Percentiles rank a stretch among this genome's conserved stretches.
Conservation (phyloP, 2,888 invertebrate species). For the Cryptophagus acutangulus region DNA sequence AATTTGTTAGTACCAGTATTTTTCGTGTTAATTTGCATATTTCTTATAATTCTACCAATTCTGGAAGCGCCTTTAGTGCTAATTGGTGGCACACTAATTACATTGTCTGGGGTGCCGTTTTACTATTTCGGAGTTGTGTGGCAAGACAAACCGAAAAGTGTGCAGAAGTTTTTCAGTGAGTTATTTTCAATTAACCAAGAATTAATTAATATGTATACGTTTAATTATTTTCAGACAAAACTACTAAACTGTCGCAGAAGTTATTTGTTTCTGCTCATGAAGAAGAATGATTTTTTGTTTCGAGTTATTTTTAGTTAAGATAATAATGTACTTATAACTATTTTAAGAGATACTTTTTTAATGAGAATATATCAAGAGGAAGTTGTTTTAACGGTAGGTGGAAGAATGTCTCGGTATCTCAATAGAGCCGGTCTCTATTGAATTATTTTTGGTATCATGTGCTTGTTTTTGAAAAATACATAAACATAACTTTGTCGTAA, state of each 20-base stretch:
- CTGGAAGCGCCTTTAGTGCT: slow-evolving; percentile 77
- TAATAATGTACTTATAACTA: too few species aligned
- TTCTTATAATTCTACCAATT: slow-evolving; percentile 73
- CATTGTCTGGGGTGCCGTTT: slow-evolving; percentile 76
- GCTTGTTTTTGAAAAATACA: too few species aligned
- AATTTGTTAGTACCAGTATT: slow-evolving; percentile 59
- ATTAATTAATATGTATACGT: not conserved
- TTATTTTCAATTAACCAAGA: too few species aligned
- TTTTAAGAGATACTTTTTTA: too few species aligned
- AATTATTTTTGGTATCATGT: too few species aligned
- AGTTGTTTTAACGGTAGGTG: too few species aligned
- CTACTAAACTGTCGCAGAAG: slow-evolving; percentile 64
- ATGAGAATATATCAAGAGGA: too few species aligned
- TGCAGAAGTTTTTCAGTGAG: slow-evolving; percentile 60
- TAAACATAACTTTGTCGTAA: too few species aligned
- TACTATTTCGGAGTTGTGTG: slow-evolving; percentile 69
- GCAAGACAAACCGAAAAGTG: slow-evolving; percentile 59
- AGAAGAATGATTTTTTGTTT: too few species aligned
- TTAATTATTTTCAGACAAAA: slow-evolving; percentile 50
- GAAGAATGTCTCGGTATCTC: too few species aligned
- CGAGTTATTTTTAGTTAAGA: too few species aligned
- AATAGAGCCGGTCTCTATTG: too few species aligned
- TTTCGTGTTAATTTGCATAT: slow-evolving; percentile 72
- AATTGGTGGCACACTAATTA: slow-evolving; percentile 71
- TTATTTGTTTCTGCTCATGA: slow-evolving; percentile 74